These are phyloP conservation scores for Eupleurogrammus muticus DNA, from an alignment of 2,797 vertebrate species.

Conservation along the genomic window DNA sequence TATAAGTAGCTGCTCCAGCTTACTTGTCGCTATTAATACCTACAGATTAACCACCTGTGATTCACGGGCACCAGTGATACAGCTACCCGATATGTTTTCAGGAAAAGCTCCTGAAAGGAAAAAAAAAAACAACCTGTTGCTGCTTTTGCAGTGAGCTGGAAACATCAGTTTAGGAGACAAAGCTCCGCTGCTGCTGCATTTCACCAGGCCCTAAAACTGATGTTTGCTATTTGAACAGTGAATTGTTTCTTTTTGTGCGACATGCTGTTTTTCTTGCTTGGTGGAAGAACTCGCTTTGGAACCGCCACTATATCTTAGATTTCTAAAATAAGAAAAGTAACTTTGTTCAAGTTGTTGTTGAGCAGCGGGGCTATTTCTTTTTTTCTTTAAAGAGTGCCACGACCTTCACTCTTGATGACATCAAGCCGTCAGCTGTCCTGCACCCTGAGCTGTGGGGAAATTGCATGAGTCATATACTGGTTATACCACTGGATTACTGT, in stretches of 20 bases:
- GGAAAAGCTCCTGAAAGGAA: constrained; percentile 63
- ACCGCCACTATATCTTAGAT: constrained; percentile 11
- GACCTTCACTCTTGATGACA: constrained; percentile 32
- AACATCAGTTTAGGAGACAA: constrained; percentile 1
- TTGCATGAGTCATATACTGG: constrained; percentile 10
- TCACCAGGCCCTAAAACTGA: neutral
- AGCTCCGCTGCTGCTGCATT: constrained; percentile 5
- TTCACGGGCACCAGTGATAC: constrained; percentile 71
- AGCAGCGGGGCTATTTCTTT: constrained; percentile 16
- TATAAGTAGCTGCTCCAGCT: constrained; percentile 81
- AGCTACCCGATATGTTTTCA: constrained; percentile 72
- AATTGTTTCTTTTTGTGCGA: neutral
- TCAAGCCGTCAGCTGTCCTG: constrained; percentile 51
- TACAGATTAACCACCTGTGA: constrained; percentile 78
- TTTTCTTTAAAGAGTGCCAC: constrained; percentile 30
- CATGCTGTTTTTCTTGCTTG: constrained; percentile 1
- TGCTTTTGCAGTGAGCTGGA: constrained; percentile 8
- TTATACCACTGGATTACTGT: neutral
- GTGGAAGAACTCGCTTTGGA: constrained; percentile 26
- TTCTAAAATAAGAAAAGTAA: constrained; percentile 32
- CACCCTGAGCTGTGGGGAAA: constrained; percentile 18
- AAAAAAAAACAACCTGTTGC: constrained; percentile 13
- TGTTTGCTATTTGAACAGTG: constrained; percentile 1
- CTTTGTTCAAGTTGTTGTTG: constrained; percentile 29
- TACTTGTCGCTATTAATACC: constrained; percentile 82